Percentiles rank a stretch among this genome's conserved stretches.
phyloP scores from a whole-genome alignment of 23 tunicate genomes.

The Clavelina lepadiformis region DNA sequence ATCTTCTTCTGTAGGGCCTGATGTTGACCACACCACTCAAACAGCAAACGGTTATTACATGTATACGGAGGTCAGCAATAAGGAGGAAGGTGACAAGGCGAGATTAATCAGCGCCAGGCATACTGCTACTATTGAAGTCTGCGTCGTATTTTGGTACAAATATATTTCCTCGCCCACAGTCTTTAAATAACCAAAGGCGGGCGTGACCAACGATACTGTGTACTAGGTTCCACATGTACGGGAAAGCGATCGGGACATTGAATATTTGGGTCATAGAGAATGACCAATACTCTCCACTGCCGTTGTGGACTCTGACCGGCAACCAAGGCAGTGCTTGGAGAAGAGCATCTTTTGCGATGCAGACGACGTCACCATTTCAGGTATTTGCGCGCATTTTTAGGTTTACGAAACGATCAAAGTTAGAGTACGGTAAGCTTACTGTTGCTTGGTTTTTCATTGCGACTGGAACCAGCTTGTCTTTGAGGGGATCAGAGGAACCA shows the following conservation, averaged over 20 bases:
- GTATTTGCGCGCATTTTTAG: conserved; percentile 5
- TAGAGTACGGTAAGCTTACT: not conserved
- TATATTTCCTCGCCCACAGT: not conserved
- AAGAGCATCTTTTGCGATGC: conserved; percentile 57
- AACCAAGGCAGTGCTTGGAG: conserved; percentile 74
- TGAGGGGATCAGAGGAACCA: conserved; percentile 49
- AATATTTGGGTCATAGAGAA: conserved; percentile 37
- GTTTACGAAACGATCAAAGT: not conserved
- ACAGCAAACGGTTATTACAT: conserved; percentile 67
- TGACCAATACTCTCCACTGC: conserved; percentile 11
- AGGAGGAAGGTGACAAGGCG: conserved; percentile 22
- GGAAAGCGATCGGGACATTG: conserved; percentile 56
- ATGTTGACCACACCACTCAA: conserved; percentile 65
- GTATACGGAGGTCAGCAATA: conserved; percentile 38
- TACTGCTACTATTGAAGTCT: conserved; percentile 43
- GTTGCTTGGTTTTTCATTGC: not conserved
- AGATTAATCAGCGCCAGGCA: conserved; percentile 48
- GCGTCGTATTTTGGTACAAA: conserved; percentile 73
- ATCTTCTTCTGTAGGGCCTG: conserved; percentile 33
- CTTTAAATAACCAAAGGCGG: not conserved
- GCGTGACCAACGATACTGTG: not conserved
- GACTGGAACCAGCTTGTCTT: conserved; percentile 43
- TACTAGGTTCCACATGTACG: conserved; percentile 86
- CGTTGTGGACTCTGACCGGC: conserved; percentile 62
- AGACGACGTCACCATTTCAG: conserved; percentile 50